Conservation (phyloP, 2,797 vertebrate species). For the Columba guinea region DNA sequence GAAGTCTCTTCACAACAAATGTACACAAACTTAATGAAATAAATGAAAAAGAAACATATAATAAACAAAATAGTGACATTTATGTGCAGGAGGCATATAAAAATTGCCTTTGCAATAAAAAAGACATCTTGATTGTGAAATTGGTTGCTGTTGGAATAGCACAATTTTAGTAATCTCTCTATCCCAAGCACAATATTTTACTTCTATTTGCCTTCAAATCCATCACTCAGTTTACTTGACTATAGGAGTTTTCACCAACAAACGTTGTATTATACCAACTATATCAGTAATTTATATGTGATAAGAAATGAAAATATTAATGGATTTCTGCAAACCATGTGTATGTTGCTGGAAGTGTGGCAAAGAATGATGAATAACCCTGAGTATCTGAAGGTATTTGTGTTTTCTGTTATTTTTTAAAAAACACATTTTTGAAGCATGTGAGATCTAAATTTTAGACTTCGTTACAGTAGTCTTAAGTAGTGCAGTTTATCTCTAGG, state of each 20-base stretch:
- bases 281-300: constrained; percentile 55
- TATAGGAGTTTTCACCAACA: constrained; percentile 12
- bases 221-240: not conserved
- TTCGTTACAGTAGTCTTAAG: not conserved
- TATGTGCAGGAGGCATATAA: constrained; percentile 43
- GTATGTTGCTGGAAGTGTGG: not conserved
- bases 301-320: constrained; percentile 64
- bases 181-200: constrained; percentile 47
- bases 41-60: constrained; percentile 36
- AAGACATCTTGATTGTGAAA: constrained; percentile 65
- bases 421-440: not conserved
- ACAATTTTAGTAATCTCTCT: constrained; percentile 53
- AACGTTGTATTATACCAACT: not conserved
- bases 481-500: not conserved
- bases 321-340: constrained; percentile 18
- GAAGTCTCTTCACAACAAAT: not conserved
- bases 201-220: constrained; percentile 38
- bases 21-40: constrained; percentile 54
- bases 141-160: constrained; percentile 25
- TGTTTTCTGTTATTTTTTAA: constrained; percentile 4
- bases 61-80: constrained; percentile 52
- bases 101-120: constrained; percentile 43
- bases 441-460: not conserved
- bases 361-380: constrained; percentile 20
- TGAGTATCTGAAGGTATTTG: not conserved